Percentiles rank a stretch among this genome's conserved stretches.
These are phyloP conservation scores for Pollenia angustigena DNA, from an alignment of 2,888 invertebrate genomes.

Conservation along the genomic window DNA sequence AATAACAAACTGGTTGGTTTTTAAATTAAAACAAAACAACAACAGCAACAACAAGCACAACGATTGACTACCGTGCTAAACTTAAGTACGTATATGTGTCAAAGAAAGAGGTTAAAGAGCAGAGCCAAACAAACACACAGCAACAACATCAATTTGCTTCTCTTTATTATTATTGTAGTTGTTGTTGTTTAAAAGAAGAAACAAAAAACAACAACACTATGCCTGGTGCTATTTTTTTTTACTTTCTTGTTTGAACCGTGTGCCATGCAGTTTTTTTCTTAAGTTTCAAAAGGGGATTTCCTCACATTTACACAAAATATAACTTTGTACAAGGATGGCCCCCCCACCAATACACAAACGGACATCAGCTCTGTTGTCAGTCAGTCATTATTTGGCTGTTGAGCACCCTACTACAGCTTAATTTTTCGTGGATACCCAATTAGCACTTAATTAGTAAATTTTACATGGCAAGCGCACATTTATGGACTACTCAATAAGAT, in stretches of 20 bases:
- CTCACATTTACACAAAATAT: constrained; percentile 14
- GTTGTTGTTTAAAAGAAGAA: constrained; percentile 1
- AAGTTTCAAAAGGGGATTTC: constrained; percentile 42
- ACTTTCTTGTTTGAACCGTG: neutral
- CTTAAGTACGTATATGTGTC: constrained; percentile 45
- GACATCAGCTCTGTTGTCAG: neutral
- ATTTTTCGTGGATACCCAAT: too few species aligned
- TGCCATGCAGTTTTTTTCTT: constrained; percentile 9
- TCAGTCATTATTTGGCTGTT: neutral
- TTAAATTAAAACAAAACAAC: constrained; percentile 40
- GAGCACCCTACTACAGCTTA: neutral
- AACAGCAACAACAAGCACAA: constrained; percentile 25
- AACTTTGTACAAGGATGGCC: constrained; percentile 16
- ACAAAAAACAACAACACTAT: constrained; percentile 24
- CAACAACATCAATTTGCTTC: constrained; percentile 44
- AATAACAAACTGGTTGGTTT: constrained; percentile 62
- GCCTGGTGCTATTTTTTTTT: neutral
- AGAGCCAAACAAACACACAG: constrained; percentile 55
- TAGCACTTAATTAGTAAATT: too few species aligned
- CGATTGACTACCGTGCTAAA: constrained; percentile 44
- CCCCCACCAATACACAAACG: neutral
- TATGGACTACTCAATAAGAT: too few species aligned
- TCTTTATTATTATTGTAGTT: constrained; percentile 39
- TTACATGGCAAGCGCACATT: too few species aligned
- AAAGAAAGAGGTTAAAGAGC: constrained; percentile 69